Base-by-base conservation (phyloP, 2,888 invertebrate species). In the Diadegma fenestrale region DNA sequence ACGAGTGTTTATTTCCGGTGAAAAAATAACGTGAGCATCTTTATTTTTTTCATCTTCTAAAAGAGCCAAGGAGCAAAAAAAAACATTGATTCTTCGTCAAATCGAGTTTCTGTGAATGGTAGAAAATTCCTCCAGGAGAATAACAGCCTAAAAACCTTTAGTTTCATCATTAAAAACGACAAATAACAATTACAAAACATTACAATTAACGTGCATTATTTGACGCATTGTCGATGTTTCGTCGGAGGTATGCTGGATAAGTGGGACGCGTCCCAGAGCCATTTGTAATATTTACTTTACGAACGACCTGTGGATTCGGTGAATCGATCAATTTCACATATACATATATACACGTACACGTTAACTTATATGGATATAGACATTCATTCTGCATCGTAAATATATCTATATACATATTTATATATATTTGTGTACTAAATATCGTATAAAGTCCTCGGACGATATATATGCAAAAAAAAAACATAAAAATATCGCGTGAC, bases 271-370 rank as follows among this genome's bases (percentile, higher is more conserved):
- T 80, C 63, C 64, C 64, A 72, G 72, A 45, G 63, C 72, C 58
- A 72, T 80, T 54, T 54, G 63, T 54, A 80, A 72, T 63, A 80
- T 64, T 43, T 64, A 73, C 37, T 33, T 66, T 80, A 73, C 73
- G 64, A 80, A 72, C 71, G 73, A 80, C 80, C 80, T 73, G 80
- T 80, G 73, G 80, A 54, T 80, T 68, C 66, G 45, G 72, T 54
- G 64, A 54, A 80, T 73, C 80, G 64, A 80, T 80, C 80, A 80
- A 68, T 73, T 80, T 66, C 30, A 54, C 45, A 78, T 19, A 68
- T 75, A 83, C 81, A 69, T 61, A 45, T 61, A 45, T 73, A 51
- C 37, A 22, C 69, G 19, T 7, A 79, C 51, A n/a, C 37, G 63
- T 51, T 33, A 54, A 68, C 22, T 66, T 41, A 43, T 43, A 45